A percentile compares a stretch with the other conserved stretches of the same genome.
phyloP scores from a whole-genome alignment of 2,797 vertebrate genomes.

The Micropoecilia bifurca region DNA sequence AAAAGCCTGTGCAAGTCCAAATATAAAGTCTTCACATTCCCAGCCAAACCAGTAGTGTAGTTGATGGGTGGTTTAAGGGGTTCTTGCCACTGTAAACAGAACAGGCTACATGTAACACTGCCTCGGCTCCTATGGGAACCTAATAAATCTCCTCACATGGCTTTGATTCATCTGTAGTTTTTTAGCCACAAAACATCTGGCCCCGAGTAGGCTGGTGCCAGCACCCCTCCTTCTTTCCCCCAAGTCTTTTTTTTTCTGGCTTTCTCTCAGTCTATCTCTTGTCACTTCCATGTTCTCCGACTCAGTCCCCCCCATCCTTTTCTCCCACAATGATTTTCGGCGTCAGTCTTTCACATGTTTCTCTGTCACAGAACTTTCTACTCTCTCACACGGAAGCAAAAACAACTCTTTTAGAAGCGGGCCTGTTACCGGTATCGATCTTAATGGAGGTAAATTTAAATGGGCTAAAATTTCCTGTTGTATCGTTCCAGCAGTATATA shows the following conservation, averaged over 20 bases:
- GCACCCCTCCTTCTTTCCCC: constrained; percentile 59
- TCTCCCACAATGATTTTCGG: constrained; percentile 58
- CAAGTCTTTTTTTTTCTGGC: constrained; percentile 53
- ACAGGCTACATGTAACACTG: constrained; percentile 80
- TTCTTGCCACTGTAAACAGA: constrained; percentile 83
- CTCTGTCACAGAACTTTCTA: constrained; percentile 52
- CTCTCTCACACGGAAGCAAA: constrained; percentile 21
- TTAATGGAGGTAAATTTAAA: background rate
- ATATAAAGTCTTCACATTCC: constrained; percentile 82
- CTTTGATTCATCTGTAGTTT: constrained; percentile 83
- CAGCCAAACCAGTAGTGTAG: constrained; percentile 81
- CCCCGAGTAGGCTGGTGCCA: constrained; percentile 75
- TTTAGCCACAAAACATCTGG: constrained; percentile 86
- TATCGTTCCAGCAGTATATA: background rate
- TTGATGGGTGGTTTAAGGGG: constrained; percentile 83
- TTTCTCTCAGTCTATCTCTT: constrained; percentile 55
- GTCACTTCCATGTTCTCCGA: constrained; percentile 73
- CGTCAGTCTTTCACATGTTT: constrained; percentile 65
- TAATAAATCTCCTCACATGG: constrained; percentile 86
- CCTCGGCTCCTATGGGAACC: constrained; percentile 81
- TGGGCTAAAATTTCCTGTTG: background rate
- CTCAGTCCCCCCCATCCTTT: constrained; percentile 49
- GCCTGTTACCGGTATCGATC: background rate
- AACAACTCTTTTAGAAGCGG: background rate
- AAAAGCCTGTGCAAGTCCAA: constrained; percentile 80